Base-by-base conservation (phyloP, 2,797 vertebrate species). In the Fistularia commersonii region DNA sequence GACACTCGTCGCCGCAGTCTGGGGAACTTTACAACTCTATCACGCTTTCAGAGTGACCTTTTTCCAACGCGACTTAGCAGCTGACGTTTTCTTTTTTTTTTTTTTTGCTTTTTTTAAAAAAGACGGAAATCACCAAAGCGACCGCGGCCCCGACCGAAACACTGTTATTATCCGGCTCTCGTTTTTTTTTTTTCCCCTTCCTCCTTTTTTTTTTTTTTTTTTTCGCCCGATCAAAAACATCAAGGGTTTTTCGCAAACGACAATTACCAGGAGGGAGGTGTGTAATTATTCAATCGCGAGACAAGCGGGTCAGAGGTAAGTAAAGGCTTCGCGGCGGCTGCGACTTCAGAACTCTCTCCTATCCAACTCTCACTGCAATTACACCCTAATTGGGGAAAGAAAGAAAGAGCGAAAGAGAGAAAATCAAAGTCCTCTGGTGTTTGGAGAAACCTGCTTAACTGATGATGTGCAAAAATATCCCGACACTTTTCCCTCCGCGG, bases 271-370 rank as follows among this genome's bases (percentile, higher is more conserved):
- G 83, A 87, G 66, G 72, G 72, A 63, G 56, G 72, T 60, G 77
- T 88, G 81, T 85, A 86, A 90, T 90, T 89, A 88, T 87, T 90
- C 77, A 79, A 88, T 84, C 64, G 48, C 65, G 48, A 80, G 75
- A 87, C 81, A 81, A 82, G 77, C 69, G 70, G 81, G 84, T 80
- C 66, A 77, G 81, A 81, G 79, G 80, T 82, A 86, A 84, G 76
- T 86, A 84, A 84, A 88, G 85, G 69, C 76, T 80, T 67, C 32
- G 9, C 7, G 15, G 68, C 38, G 74, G 75, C 57, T 61, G 69
- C 33, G 33, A 85, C 81, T 81, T 87, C 78, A 77, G 72, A 81
- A 78, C 79, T 72, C 77, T 74, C 66, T 71, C 57, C 76, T 80
- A 77, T 72, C 66, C 77, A 66, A 71, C 81, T 80, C 82, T 84